Evolutionary conservation across 64 coral and sea anemone species (phyloP).

Genomic region (Actinia equina): DNA sequence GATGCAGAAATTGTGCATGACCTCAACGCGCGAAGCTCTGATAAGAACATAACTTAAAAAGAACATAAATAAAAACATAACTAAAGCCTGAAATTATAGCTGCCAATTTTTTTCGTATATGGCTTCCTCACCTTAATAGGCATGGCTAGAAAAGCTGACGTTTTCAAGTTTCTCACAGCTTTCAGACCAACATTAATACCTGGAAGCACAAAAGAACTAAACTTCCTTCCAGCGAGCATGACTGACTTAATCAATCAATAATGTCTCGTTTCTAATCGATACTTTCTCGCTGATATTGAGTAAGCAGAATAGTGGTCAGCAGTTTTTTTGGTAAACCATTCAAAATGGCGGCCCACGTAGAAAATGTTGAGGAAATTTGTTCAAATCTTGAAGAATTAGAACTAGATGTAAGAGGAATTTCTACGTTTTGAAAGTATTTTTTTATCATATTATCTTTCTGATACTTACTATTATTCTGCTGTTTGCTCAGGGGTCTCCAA

Average conservation of each 20-base stretch:
- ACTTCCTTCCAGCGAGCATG: background rate
- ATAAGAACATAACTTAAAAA: no score
- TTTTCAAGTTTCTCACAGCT: background rate
- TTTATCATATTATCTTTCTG: background rate
- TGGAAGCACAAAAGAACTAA: background rate
- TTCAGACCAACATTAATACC: background rate
- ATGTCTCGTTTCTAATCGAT: background rate
- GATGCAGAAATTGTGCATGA: no score
- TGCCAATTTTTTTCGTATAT: background rate
- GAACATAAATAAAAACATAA: no score
- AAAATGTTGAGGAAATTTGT: conserved; percentile 62
- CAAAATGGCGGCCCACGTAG: conserved; percentile 64
- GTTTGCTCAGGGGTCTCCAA: conserved; percentile 56
- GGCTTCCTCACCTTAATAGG: background rate
- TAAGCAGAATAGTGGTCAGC: background rate
- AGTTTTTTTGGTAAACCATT: background rate
- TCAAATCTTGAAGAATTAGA: conserved; percentile 82
- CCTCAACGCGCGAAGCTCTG: no score
- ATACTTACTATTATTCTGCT: background rate
- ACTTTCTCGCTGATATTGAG: background rate
- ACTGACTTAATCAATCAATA: background rate
- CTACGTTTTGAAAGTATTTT: background rate
- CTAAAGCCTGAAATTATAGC: no score
- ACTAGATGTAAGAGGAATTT: conserved; percentile 63
- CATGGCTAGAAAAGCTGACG: conserved; percentile 6